phyloP scores from a whole-genome alignment of 1,140 invertebrate species.

The Eriosoma lanigerum region DNA sequence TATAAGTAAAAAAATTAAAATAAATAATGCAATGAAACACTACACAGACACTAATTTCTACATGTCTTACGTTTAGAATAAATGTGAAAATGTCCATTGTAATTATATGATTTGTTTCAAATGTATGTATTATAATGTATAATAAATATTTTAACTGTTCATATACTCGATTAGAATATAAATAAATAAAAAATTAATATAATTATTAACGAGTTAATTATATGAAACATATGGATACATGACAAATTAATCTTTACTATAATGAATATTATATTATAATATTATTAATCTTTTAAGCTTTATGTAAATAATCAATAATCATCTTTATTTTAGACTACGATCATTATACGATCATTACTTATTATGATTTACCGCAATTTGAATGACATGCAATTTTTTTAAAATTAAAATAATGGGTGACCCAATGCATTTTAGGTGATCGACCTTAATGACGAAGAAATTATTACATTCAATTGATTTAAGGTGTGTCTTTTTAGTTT shows the following conservation, averaged over 20 bases:
- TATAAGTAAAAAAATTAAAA: too few species aligned
- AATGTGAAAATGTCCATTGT: too few species aligned
- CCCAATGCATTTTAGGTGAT: slow-evolving; percentile 14
- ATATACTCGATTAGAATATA: too few species aligned
- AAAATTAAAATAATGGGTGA: slow-evolving; percentile 35
- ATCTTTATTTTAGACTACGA: not conserved
- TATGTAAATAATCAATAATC: not conserved
- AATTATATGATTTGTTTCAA: too few species aligned
- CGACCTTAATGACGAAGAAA: slow-evolving; percentile 2
- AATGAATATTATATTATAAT: not conserved
- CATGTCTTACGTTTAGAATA: too few species aligned
- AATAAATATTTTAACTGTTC: too few species aligned
- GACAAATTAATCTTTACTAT: not conserved
- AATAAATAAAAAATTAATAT: too few species aligned
- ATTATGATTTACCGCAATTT: not conserved
- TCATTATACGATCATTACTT: slow-evolving; percentile 20
- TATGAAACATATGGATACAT: not conserved
- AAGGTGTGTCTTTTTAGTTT: not conserved
- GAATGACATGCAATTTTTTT: slow-evolving; percentile 34
- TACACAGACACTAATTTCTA: too few species aligned
- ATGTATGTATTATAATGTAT: too few species aligned
- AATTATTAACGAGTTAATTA: too few species aligned
- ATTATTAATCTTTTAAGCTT: not conserved
- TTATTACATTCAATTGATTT: not conserved
- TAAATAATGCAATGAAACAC: too few species aligned